Conservation (phyloP, 2,797 vertebrate species). For the Halcyon smyrnensis region DNA sequence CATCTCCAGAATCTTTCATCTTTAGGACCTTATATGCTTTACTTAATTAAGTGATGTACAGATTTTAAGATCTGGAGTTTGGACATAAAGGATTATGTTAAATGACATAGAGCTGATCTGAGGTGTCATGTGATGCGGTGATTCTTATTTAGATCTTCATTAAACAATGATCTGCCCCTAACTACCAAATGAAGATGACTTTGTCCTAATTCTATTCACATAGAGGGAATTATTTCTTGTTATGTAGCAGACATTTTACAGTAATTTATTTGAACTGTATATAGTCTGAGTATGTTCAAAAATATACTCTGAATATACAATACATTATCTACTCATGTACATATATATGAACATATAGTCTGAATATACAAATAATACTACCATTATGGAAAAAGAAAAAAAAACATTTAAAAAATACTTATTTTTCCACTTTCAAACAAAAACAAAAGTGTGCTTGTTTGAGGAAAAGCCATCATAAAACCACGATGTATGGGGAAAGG, state of each 20-base stretch:
- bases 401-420: neutral
- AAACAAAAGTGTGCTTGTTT: neutral
- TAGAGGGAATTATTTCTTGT: neutral
- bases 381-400: neutral
- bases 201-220: neutral
- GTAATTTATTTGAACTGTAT: neutral
- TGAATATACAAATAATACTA: neutral
- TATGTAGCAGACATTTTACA: neutral
- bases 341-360: neutral
- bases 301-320: neutral
- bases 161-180: neutral
- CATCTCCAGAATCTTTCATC: slow-evolving; percentile 45
- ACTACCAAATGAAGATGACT: neutral
- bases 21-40: neutral
- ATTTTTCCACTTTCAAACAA: neutral
- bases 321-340: neutral
- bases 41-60: slow-evolving; percentile 45
- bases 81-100: neutral
- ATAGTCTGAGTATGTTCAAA: neutral
- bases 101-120: neutral
- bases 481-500: neutral
- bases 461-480: neutral
- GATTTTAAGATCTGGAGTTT: slow-evolving; percentile 2
- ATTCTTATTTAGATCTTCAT: neutral
- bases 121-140: neutral